A percentile compares a stretch with the other conserved stretches of the same genome.
phyloP scores from a whole-genome alignment of 1,140 invertebrate species.

The Oryctes rhinoceros region DNA sequence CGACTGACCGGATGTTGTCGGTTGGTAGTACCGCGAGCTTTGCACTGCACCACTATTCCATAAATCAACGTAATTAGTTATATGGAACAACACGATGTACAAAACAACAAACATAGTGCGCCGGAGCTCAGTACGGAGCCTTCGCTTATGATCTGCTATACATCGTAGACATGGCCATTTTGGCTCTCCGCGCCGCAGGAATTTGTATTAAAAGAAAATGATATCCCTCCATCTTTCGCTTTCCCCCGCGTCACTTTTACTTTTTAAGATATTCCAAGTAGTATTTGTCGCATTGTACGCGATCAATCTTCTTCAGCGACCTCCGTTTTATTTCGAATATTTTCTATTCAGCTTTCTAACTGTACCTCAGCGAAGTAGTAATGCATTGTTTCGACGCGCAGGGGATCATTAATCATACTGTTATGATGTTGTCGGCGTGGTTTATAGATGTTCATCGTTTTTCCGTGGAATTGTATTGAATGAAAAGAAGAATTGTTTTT shows the following conservation, averaged over 20 bases:
- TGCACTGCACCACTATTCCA: slow-evolving; percentile 9
- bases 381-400: slow-evolving; percentile 6
- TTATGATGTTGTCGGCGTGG: background rate
- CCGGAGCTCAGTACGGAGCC: background rate
- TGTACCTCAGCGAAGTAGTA: background rate
- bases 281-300: background rate
- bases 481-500: no score
- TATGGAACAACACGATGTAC: background rate
- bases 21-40: slow-evolving; percentile 1
- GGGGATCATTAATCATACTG: background rate
- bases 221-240: background rate
- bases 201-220: slow-evolving; percentile 6
- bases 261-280: background rate
- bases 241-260: background rate
- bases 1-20: slow-evolving; percentile 34
- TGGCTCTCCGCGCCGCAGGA: background rate
- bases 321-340: background rate
- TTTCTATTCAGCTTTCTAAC: background rate
- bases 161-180: background rate
- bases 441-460: background rate
- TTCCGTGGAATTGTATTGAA: background rate
- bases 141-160: background rate
- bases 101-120: background rate
- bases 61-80: slow-evolving; percentile 36
- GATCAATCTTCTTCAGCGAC: slow-evolving; percentile 2